phyloP scores from a whole-genome alignment of 1,140 invertebrate species.

The Nephotettix cincticeps region DNA sequence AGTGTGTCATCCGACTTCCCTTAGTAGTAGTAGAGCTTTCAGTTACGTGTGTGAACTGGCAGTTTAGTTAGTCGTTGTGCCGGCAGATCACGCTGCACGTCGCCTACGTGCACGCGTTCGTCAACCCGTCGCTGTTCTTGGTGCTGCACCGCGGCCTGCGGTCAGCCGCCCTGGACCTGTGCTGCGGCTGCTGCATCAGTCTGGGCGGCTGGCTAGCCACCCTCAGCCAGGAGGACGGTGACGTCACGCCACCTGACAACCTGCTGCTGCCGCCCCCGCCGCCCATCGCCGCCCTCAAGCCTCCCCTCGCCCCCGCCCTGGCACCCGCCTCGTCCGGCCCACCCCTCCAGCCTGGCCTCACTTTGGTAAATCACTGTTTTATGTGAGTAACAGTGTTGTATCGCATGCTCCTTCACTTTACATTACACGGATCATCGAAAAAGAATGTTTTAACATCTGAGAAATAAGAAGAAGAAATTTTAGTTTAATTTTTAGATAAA shows the following conservation, averaged over 20 bases:
- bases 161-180: conserved; percentile 65
- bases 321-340: conserved; percentile 54
- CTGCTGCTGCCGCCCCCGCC: conserved; percentile 47
- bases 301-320: conserved; percentile 55
- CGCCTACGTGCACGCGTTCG: conserved; percentile 83
- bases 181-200: conserved; percentile 67
- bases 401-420: conserved; percentile 11
- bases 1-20: too few species aligned
- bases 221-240: conserved; percentile 38
- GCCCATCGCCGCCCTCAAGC: conserved; percentile 49
- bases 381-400: conserved; percentile 56
- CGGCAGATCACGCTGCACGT: conserved; percentile 79
- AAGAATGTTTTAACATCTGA: too few species aligned
- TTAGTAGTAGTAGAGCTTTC: too few species aligned
- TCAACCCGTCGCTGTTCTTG: conserved; percentile 80
- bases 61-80: too few species aligned
- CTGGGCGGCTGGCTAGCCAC: conserved; percentile 58
- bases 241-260: conserved; percentile 40
- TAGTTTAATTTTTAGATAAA: too few species aligned
- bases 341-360: conserved; percentile 50
- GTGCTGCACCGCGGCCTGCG: conserved; percentile 74
- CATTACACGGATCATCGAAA: too few species aligned
- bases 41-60: too few species aligned
- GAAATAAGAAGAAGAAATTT: too few species aligned
- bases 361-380: conserved; percentile 64